Percentiles rank a stretch among this genome's conserved stretches.
Conservation (phyloP, 2,888 invertebrate genomes). For the Incurvaria masculella region DNA sequence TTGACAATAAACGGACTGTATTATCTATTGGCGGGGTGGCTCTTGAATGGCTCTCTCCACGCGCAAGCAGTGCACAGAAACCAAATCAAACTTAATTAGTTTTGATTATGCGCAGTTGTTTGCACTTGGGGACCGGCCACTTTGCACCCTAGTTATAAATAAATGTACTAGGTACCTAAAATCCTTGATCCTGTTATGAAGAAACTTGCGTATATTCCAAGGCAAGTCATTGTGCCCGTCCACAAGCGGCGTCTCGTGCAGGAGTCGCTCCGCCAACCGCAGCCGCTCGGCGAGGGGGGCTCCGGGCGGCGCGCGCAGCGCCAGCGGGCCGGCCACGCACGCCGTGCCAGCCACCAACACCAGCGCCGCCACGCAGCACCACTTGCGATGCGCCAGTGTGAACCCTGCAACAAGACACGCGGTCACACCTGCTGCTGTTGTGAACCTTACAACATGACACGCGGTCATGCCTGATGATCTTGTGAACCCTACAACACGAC, state of each 20-base stretch:
- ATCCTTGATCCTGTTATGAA: constrained; percentile 83
- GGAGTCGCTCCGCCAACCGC: constrained; percentile 67
- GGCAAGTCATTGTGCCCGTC: constrained; percentile 90
- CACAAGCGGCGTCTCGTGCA: constrained; percentile 75
- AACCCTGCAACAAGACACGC: constrained; percentile 26
- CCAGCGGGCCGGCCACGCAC: constrained; percentile 76
- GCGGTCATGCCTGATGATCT: too few species aligned
- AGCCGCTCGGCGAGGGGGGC: constrained; percentile 74
- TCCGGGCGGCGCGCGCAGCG: constrained; percentile 71
- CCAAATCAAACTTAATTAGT: too few species aligned
- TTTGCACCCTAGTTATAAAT: too few species aligned
- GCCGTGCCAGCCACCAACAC: constrained; percentile 75
- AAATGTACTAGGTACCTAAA: constrained; percentile 62
- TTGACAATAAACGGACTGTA: too few species aligned
- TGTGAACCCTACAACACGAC: constrained; percentile 29
- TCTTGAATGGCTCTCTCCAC: too few species aligned
- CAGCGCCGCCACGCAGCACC: constrained; percentile 74
- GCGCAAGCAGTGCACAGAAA: too few species aligned
- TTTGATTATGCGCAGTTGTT: too few species aligned
- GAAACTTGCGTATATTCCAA: constrained; percentile 88
- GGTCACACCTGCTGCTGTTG: constrained; percentile 34
- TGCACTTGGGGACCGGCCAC: too few species aligned
- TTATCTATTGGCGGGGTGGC: too few species aligned
- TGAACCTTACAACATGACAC: constrained; percentile 27
- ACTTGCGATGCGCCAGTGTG: constrained; percentile 59